Percentiles rank a stretch among this genome's conserved stretches.
phyloP scores from a whole-genome alignment of 2,888 invertebrate genomes.

The Cheilosia vernalis region DNA sequence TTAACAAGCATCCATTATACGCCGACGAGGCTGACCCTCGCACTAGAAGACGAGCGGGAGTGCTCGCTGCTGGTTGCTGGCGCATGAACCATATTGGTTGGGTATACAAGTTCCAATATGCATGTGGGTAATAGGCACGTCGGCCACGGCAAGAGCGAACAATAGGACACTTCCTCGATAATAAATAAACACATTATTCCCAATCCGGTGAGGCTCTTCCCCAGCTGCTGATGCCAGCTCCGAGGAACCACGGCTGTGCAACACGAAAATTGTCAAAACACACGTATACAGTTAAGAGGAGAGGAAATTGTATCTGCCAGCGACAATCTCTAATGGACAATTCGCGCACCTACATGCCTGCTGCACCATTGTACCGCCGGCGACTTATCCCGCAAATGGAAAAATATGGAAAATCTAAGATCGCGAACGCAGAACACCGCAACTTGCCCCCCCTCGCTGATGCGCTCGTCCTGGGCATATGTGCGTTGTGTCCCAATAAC shows the following conservation, averaged over 20 bases:
- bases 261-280: constrained; percentile 75
- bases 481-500: constrained; percentile 74
- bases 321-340: constrained; percentile 71
- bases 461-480: constrained; percentile 34
- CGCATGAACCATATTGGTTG: constrained; percentile 61
- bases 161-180: constrained; percentile 76
- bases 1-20: constrained; percentile 43
- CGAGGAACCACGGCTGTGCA: constrained; percentile 33
- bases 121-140: constrained; percentile 63
- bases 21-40: constrained; percentile 35
- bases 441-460: neutral
- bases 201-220: constrained; percentile 72
- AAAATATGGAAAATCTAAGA: constrained; percentile 75
- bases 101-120: constrained; percentile 44
- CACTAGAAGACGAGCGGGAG: constrained; percentile 38
- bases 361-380: constrained; percentile 41
- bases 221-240: constrained; percentile 46
- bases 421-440: constrained; percentile 59
- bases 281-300: constrained; percentile 53
- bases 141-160: constrained; percentile 54
- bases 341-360: constrained; percentile 71
- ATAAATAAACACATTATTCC: constrained; percentile 77
- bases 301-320: constrained; percentile 70
- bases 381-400: constrained; percentile 62
- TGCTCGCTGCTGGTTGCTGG: constrained; percentile 1